These are phyloP conservation scores for Apodemus sylvaticus DNA, from an alignment of 2,113 vertebrate genomes.

Conservation along the genomic window DNA sequence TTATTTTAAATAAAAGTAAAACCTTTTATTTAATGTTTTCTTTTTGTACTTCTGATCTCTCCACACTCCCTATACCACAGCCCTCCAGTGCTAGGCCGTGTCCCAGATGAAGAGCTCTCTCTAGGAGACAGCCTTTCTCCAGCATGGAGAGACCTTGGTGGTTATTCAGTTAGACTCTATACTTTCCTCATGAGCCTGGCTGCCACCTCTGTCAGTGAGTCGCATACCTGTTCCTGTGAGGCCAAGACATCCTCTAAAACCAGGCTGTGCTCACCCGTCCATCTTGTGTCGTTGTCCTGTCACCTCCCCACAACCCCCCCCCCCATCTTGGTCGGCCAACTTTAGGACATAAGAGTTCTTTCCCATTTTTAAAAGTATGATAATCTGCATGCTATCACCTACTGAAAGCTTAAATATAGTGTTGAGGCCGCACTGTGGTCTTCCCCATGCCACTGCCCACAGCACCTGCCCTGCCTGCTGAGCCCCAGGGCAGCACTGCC, in stretches of 20 bases:
- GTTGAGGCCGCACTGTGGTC: neutral
- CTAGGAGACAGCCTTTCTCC: neutral
- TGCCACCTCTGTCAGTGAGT: neutral
- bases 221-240: neutral
- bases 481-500: neutral
- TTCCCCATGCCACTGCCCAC: neutral
- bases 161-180: neutral
- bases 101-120: neutral
- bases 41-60: slow-evolving; percentile 55
- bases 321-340: no score
- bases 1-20: slow-evolving; percentile 92
- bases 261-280: neutral
- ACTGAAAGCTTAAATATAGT: no score
- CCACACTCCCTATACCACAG: neutral
- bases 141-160: neutral
- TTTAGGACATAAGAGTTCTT: neutral
- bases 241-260: neutral
- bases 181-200: neutral
- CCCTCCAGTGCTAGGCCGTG: neutral
- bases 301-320: neutral
- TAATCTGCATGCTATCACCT: neutral
- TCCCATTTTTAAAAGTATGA: neutral
- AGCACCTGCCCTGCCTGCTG: neutral
- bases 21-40: slow-evolving; percentile 88
- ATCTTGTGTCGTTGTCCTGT: neutral